Conservation (phyloP, 2,113 vertebrate genomes). For the Plecotus auritus region DNA sequence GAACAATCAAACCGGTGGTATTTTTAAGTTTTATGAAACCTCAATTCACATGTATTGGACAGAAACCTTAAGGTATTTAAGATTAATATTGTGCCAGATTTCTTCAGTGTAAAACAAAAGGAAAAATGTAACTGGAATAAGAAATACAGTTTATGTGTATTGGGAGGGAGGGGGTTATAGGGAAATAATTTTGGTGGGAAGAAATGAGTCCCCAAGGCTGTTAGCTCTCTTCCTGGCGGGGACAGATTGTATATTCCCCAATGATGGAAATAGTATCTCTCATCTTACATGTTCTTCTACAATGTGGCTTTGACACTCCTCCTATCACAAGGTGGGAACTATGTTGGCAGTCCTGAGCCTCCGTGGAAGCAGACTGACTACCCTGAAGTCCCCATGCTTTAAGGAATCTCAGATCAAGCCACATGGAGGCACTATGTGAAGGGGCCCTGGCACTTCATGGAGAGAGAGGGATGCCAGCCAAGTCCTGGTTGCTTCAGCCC, state of each 20-base stretch:
- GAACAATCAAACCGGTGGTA: not conserved
- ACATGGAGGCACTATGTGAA: not conserved
- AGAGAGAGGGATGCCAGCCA: not conserved
- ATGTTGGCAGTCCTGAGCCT: not conserved
- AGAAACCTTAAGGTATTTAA: slow-evolving; percentile 34
- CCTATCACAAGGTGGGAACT: not conserved
- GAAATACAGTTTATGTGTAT: not conserved
- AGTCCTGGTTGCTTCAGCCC: not conserved
- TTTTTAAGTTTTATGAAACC: slow-evolving; percentile 46
- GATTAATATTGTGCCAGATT: not conserved
- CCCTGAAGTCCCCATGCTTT: not conserved
- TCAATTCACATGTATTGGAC: slow-evolving; percentile 1
- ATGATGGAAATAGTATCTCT: not conserved
- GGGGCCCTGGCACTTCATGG: not conserved
- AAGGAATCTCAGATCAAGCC: not conserved
- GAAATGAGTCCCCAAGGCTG: not conserved
- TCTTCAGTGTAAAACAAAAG: slow-evolving; percentile 25
- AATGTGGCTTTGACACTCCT: not conserved
- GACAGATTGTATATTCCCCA: not conserved
- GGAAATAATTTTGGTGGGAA: not conserved
- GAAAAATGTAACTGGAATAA: not conserved
- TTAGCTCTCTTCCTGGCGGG: not conserved
- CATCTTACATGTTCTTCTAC: not conserved
- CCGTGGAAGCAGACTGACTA: not conserved
- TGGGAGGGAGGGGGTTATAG: not conserved